Percentiles rank a stretch among this genome's conserved stretches.
phyloP scores from a whole-genome alignment of 2,888 invertebrate species.

The Stenurella melanura region DNA sequence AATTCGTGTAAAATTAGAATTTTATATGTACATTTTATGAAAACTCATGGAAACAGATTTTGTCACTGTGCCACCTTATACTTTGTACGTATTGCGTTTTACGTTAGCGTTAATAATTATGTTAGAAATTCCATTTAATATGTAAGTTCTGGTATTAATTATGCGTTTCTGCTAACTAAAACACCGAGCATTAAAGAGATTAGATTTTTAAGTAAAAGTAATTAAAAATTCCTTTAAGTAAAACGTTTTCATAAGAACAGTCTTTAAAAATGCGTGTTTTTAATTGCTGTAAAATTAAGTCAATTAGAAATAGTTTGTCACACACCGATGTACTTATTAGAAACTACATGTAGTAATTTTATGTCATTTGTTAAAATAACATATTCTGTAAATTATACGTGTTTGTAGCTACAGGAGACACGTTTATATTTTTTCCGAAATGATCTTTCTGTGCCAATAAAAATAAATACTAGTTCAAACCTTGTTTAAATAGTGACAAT shows the following conservation, averaged over 20 bases:
- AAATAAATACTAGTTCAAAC: no score
- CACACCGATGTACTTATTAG: slow-evolving; percentile 37
- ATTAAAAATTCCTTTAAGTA: slow-evolving; percentile 42
- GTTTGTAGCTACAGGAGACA: neutral
- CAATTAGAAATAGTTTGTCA: slow-evolving; percentile 41
- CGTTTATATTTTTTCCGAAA: neutral
- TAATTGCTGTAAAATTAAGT: slow-evolving; percentile 42
- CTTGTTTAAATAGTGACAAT: no score
- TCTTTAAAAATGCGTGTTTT: slow-evolving; percentile 45
- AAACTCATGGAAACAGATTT: neutral
- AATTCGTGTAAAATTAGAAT: no score
- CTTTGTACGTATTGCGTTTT: slow-evolving; percentile 20
- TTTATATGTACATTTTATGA: no score
- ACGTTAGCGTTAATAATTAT: slow-evolving; percentile 40
- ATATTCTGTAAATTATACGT: neutral
- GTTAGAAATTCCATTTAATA: slow-evolving; percentile 37
- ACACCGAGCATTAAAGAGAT: slow-evolving; percentile 41
- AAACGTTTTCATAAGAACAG: slow-evolving; percentile 33
- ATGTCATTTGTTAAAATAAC: neutral
- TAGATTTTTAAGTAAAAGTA: slow-evolving; percentile 44
- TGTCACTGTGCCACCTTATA: slow-evolving; percentile 35
- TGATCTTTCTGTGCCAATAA: neutral
- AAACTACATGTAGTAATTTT: slow-evolving; percentile 22
- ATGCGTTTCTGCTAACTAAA: slow-evolving; percentile 35
- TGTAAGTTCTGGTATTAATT: slow-evolving; percentile 45